Conservation (phyloP, 2,113 vertebrate species). For the Hydrochoerus hydrochaeris region DNA sequence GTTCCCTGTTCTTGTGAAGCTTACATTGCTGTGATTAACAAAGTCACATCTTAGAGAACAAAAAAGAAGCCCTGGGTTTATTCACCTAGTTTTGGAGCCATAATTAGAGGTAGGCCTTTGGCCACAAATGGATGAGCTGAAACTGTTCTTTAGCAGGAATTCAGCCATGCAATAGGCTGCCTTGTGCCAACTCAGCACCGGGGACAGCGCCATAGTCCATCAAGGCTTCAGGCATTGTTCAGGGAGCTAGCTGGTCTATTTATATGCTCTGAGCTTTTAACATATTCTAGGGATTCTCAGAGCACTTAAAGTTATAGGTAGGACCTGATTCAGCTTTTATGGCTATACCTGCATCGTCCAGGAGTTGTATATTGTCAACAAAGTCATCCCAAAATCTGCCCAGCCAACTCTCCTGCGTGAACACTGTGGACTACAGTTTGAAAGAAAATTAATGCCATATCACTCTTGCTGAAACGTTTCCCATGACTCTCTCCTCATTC, state of each 20-base stretch:
- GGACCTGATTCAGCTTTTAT: neutral
- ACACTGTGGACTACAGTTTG: neutral
- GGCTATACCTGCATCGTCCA: neutral
- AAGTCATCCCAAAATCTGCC: neutral
- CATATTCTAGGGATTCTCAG: neutral
- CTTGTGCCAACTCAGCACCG: neutral
- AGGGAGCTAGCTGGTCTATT: neutral
- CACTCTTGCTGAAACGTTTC: constrained; percentile 17
- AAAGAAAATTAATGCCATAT: constrained; percentile 19
- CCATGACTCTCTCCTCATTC: constrained; percentile 19
- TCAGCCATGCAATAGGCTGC: neutral
- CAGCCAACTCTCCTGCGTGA: neutral
- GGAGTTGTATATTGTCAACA: neutral
- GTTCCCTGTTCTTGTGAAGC: neutral
- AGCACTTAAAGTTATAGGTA: neutral
- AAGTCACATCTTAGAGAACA: neutral
- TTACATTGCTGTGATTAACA: neutral
- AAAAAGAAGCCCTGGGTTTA: neutral
- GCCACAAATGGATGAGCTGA: neutral
- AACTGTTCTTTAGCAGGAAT: neutral
- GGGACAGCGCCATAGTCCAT: neutral
- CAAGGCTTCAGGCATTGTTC: neutral
- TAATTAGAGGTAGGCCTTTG: neutral
- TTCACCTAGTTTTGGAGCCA: neutral
- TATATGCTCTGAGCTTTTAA: neutral